Conservation (phyloP, 2,113 vertebrate species). For the Xenotilapia leptura region DNA sequence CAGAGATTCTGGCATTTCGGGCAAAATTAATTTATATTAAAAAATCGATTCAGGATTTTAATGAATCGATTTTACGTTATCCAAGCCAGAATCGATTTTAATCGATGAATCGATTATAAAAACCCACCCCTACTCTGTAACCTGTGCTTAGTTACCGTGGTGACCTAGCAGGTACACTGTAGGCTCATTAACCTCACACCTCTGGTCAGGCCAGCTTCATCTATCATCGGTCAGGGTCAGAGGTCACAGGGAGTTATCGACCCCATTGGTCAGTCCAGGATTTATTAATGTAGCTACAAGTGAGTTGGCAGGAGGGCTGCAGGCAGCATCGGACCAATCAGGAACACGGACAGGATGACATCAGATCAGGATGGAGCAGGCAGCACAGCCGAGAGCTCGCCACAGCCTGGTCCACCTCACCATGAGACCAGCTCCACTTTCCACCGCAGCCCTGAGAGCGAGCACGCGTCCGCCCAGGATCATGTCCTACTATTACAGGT, state of each 20-base stretch:
- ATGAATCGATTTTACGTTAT: no score
- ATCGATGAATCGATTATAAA: no score
- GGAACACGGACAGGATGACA: neutral
- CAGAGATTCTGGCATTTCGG: no score
- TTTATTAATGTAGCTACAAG: neutral
- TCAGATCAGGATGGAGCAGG: neutral
- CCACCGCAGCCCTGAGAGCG: neutral
- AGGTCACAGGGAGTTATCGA: neutral
- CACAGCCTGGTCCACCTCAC: neutral
- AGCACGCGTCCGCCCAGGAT: neutral
- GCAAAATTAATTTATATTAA: no score
- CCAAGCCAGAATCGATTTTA: no score
- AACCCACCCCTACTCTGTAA: no score
- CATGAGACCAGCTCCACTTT: accelerated
- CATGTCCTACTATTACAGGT: neutral
- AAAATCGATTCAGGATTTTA: no score
- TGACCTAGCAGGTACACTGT: neutral
- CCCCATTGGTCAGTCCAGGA: neutral
- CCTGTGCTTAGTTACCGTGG: neutral
- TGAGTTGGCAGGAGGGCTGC: neutral
- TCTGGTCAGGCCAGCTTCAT: neutral
- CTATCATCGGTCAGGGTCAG: neutral
- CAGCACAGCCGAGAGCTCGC: neutral
- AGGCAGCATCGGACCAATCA: neutral
- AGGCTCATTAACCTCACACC: neutral